Evolutionary conservation across 2,888 invertebrate genomes (phyloP), one percentile per base, ranked within the genome.

Genomic region (Cryptocephalus moraei): DNA sequence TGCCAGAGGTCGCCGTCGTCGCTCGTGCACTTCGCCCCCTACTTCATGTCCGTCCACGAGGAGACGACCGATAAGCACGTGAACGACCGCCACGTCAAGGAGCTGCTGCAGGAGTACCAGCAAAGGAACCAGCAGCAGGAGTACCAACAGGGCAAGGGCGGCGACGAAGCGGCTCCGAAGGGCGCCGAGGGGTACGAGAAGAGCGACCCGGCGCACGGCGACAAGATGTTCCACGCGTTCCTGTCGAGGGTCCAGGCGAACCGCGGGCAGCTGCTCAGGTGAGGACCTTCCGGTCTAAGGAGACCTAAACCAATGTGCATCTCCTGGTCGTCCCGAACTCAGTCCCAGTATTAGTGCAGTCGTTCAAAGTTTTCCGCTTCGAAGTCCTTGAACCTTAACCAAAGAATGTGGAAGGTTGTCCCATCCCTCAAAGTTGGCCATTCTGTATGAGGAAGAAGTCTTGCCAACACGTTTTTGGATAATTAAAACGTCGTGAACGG

Each of bases 261-360:
- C 74, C 89, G 90, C 1, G 84, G 86, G 11, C 92, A 92, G 69
- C 78, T 91, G 59, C 70, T 92, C 44, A 81, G 91, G 91, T 90
- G 70, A 57, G 46, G 13, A 32, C 33, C 9, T 22, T 39, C n/a
- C n/a, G 11, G 41, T n/a, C 31, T n/a, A 12, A 32, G 11, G 31
- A 41, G 8, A 41, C 41, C 4, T 41, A 13, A 41, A 41, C n/a
- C 9, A 41, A 44, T 22, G 32, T 33, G 4, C n/a, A 39, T 8
- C 8, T 12, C 39, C 13, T 39, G 13, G 9, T 39, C n/a, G n/a
- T 39, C 9, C 8, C 11, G n/a, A 39, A 9, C 9, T 39, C n/a
- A n/a, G n/a, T n/a, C n/a, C n/a, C n/a, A n/a, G n/a, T n/a, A n/a
- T n/a, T n/a, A n/a, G n/a, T n/a, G n/a, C n/a, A n/a, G n/a, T n/a